These are phyloP conservation scores for Odontomyia ornata DNA, from an alignment of 2,888 invertebrate species.

Conservation along the genomic window DNA sequence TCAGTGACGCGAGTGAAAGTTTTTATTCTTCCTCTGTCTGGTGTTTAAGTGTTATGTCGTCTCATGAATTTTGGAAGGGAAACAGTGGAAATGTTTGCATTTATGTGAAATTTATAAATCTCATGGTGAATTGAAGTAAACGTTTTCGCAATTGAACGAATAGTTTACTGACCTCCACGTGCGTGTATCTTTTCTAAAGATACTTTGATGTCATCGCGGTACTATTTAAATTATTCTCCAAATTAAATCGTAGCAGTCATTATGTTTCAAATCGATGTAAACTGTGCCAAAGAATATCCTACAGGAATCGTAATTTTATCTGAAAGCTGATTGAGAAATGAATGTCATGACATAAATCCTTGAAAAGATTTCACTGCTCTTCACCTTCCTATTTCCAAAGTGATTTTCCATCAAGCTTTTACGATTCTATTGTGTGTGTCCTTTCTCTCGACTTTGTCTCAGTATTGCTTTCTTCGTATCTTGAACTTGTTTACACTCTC, in stretches of 20 bases:
- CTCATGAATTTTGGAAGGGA: no score
- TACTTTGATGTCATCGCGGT: neutral
- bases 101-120: no score
- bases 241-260: neutral
- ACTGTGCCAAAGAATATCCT: neutral
- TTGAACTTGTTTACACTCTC: constrained; percentile 37
- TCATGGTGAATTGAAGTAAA: neutral
- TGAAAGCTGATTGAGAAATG: constrained; percentile 28
- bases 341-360: constrained; percentile 36
- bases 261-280: neutral
- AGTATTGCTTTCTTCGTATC: neutral
- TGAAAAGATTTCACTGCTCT: constrained; percentile 8
- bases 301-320: neutral
- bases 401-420: constrained; percentile 9
- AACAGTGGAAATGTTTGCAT: no score
- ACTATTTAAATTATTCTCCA: neutral
- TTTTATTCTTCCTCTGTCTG: neutral
- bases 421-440: constrained; percentile 30
- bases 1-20: neutral
- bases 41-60: neutral
- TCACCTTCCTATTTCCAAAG: constrained; percentile 23
- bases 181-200: neutral
- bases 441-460: constrained; percentile 9
- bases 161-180: constrained; percentile 13
- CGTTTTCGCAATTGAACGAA: neutral